Evolutionary conservation across 2,888 invertebrate genomes (phyloP), one percentile per base, ranked within the genome.

Genomic region (Perizoma affinitatum): DNA sequence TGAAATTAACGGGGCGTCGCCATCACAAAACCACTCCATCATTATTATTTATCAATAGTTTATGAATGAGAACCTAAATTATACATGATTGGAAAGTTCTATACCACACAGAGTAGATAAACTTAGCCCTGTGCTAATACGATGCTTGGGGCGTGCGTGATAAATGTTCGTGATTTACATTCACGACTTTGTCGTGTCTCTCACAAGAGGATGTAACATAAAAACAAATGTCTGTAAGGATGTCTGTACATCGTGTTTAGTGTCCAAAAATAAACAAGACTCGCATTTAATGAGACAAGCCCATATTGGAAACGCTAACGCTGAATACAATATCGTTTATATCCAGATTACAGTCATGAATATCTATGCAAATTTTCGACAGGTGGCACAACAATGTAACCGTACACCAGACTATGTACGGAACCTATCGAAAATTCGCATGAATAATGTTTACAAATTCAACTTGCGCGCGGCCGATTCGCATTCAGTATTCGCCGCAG

Each of bases 371-470:
- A 62, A 47, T 54, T n/a, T 54, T 51, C 49, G 54, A 61, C 62
- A 63, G 56, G 54, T 65, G 58, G 46, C 46, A 56, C 45, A 57
- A 58, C 60, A 56, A 61, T 57, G 52, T 59, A 58, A 54, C 54
- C 49, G 52, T 51, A 64, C 54, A 44, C 51, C 42, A 48, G 36
- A 52, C 47, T 61, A 50, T 55, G 51, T 50, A 53, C 51, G 40
- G 59, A 54, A 62, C 52, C 41, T 55, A 7, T 53, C 44, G 47
- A 52, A 54, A 61, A 64, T 59, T 62, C 65, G 63, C 64, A 55
- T 54, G 57, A 58, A 60, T 56, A 48, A 56, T 51, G 61, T 58
- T 63, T 63, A 61, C 54, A 40, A 51, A 64, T 63, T 63, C 63
- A 61, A 58, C 52, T 48, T 50, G 57, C 64, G 47, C 52, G 54